A percentile compares a stretch with the other conserved stretches of the same genome.
Evolutionary conservation across 2,113 vertebrate species (phyloP).

Genomic region (Centropus bengalensis): DNA sequence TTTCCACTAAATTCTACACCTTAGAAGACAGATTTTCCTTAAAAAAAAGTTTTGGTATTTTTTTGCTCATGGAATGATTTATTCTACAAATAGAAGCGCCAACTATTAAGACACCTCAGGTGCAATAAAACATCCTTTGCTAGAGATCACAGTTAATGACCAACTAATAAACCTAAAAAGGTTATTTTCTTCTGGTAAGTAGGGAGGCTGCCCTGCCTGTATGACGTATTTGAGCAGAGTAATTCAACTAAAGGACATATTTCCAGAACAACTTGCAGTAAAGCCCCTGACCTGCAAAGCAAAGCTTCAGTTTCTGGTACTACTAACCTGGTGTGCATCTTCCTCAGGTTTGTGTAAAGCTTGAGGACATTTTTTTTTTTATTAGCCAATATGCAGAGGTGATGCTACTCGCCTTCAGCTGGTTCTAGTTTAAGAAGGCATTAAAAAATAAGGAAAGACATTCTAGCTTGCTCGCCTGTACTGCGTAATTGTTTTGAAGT

Average conservation of each 20-base stretch:
- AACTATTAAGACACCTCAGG: background rate
- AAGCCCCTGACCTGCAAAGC: background rate
- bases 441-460: background rate
- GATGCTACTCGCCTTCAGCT: background rate
- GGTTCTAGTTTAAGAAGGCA: background rate
- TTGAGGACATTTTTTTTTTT: background rate
- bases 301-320: background rate
- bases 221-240: no score
- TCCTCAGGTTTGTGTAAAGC: background rate
- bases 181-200: background rate
- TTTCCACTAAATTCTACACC: background rate
- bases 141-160: background rate
- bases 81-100: background rate
- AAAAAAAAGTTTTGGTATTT: background rate
- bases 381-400: background rate
- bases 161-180: background rate
- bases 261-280: background rate
- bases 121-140: background rate
- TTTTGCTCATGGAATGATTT: background rate
- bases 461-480: background rate
- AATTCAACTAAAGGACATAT: background rate
- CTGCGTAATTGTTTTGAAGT: background rate
- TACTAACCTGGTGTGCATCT: background rate
- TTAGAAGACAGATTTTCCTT: background rate
- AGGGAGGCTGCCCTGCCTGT: accelerated